Base-by-base conservation (phyloP, 1,140 invertebrate species). In the Orius insidiosus region DNA sequence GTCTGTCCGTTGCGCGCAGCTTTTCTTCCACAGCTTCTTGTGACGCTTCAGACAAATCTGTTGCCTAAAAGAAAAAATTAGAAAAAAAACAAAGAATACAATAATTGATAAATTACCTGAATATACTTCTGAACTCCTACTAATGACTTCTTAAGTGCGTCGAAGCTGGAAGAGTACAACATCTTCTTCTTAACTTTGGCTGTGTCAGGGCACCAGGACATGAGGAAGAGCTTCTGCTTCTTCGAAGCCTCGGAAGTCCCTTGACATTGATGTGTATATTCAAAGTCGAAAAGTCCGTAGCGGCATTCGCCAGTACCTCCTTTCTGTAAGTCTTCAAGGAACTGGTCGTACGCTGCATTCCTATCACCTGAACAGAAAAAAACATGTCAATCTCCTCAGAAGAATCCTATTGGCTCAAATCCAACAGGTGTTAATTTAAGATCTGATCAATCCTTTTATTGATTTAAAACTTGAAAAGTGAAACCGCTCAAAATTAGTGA, bases 151-250 rank as follows among this genome's bases (percentile, higher is more conserved):
- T 93, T 94, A 56, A 96, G 69, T 55, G 89, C 89, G 66, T 93
- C 88, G 61, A 94, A 95, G 72, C 85, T 84, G 61, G 15, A 65
- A 53, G 92, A 93, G 70, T 96, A 96, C 73, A 96, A 80, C 90
- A 96, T 96, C 80, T 96, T 96, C 83, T 94, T 93, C 75, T 94
- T 95, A 48, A 95, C 85, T 67, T 88, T 90, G 57, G 90, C 88
- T 62, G 82, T 88, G 66, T 96, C 90, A 19, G 92, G 93, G 73
- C 88, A 94, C 87, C 86, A 93, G 58, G 84, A 88, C 87, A 94
- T 92, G 60, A 94, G 73, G 71, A 93, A 89, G 47, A 94, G 68
- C 65, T 93, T 92, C 63, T 90, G 85, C 76, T 90, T 92, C 74
- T 89, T 89, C 64, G 82, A 85, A 59, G 81, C 83, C 70, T 90